Conservation (phyloP, 2,113 vertebrate species). For the Cathartes aura region DNA sequence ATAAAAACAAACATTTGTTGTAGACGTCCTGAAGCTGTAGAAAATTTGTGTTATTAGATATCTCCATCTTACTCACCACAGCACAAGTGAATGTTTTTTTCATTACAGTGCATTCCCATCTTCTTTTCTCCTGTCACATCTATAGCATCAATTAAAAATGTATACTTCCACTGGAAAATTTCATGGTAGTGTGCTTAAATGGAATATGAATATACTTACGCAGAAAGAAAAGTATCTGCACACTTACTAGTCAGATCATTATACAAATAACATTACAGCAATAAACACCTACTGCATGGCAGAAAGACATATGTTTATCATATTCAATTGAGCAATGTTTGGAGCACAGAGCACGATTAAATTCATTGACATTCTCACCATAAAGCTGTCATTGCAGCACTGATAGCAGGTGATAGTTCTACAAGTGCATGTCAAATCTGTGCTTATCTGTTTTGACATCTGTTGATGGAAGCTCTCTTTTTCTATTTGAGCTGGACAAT, state of each 20-base stretch:
- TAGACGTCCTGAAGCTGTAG: background rate
- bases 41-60: background rate
- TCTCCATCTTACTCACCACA: background rate
- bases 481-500: constrained; percentile 77
- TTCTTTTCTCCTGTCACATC: background rate
- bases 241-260: constrained; percentile 43
- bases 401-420: constrained; percentile 85
- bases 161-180: background rate
- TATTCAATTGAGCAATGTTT: constrained; percentile 35
- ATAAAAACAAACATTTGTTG: background rate
- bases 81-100: background rate
- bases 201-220: background rate
- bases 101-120: background rate
- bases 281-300: background rate
- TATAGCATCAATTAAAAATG: background rate
- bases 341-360: constrained; percentile 45
- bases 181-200: background rate
- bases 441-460: constrained; percentile 86
- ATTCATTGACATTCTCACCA: constrained; percentile 71
- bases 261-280: constrained; percentile 20
- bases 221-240: background rate
- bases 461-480: constrained; percentile 79
- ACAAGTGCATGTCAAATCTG: constrained; percentile 79
- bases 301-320: constrained; percentile 54
- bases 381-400: constrained; percentile 75